phyloP scores from a whole-genome alignment of 2,113 vertebrate genomes.

The Setophaga kirtlandii region DNA sequence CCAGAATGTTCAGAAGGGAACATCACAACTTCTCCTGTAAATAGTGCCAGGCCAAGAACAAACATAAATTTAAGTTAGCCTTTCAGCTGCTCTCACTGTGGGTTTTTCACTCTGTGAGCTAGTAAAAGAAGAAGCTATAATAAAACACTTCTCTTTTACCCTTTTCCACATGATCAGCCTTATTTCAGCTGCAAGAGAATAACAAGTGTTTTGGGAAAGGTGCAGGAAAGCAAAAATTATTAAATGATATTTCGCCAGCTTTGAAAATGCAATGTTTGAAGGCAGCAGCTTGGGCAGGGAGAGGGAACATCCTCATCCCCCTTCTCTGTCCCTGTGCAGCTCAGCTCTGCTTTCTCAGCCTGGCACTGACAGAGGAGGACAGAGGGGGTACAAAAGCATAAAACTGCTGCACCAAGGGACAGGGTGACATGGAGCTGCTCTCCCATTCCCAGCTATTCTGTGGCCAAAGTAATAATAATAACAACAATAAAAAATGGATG shows the following conservation, averaged over 20 bases:
- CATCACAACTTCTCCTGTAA: background rate
- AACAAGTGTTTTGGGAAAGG: background rate
- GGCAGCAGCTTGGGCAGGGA: background rate
- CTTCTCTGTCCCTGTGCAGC: background rate
- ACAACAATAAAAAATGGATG: background rate
- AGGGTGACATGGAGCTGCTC: rapidly evolving
- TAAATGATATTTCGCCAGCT: background rate
- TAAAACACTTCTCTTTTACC: background rate
- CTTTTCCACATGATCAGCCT: background rate
- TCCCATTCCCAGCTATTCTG: background rate
- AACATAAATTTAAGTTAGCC: background rate
- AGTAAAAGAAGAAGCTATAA: background rate
- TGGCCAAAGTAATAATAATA: background rate
- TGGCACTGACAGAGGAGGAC: background rate
- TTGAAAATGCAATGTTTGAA: background rate
- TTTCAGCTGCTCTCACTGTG: background rate
- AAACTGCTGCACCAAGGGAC: background rate
- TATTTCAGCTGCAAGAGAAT: background rate
- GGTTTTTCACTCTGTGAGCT: background rate
- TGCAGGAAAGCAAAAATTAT: background rate
- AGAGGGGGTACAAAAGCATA: background rate
- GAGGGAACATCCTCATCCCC: background rate
- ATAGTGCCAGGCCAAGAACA: background rate
- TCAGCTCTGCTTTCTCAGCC: background rate
- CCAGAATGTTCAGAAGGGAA: background rate